These are phyloP conservation scores for Fratercula arctica DNA, from an alignment of 2,797 vertebrate species.

Conservation along the genomic window DNA sequence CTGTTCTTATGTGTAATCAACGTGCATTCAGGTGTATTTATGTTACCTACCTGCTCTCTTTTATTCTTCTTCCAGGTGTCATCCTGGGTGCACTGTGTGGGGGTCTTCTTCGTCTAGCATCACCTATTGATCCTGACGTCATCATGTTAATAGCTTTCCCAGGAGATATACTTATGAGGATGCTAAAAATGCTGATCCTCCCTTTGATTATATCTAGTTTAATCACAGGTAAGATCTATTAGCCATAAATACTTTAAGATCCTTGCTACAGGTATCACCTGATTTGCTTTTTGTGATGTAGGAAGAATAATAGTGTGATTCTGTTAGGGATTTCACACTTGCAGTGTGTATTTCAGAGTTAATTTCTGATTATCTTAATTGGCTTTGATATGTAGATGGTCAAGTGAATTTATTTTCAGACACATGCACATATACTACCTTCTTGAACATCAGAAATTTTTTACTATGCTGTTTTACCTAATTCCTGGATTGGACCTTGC, in stretches of 20 bases:
- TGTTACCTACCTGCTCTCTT: background rate
- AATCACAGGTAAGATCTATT: constrained; percentile 89
- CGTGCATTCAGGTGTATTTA: background rate
- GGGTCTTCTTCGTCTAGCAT: constrained; percentile 88
- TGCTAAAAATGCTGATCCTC: constrained; percentile 99
- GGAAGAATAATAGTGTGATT: background rate
- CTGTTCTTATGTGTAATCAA: background rate
- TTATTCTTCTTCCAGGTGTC: constrained; percentile 82
- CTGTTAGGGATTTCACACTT: background rate
- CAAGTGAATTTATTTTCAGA: background rate
- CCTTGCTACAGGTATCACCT: constrained; percentile 13
- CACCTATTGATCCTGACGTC: constrained; percentile 92
- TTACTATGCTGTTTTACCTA: background rate
- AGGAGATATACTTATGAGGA: constrained; percentile 98
- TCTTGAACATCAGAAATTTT: background rate
- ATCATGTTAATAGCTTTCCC: constrained; percentile 97
- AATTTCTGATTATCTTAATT: background rate
- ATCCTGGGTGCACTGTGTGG: constrained; percentile 91
- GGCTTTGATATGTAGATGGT: background rate
- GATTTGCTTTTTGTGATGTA: background rate
- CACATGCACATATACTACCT: background rate
- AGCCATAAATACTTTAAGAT: constrained; percentile 41
- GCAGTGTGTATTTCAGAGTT: background rate
- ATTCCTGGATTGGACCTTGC: background rate
- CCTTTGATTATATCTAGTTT: constrained; percentile 99